These are phyloP conservation scores for Bimastos eiseni DNA, from an alignment of 2,888 invertebrate genomes.

Conservation along the genomic window DNA sequence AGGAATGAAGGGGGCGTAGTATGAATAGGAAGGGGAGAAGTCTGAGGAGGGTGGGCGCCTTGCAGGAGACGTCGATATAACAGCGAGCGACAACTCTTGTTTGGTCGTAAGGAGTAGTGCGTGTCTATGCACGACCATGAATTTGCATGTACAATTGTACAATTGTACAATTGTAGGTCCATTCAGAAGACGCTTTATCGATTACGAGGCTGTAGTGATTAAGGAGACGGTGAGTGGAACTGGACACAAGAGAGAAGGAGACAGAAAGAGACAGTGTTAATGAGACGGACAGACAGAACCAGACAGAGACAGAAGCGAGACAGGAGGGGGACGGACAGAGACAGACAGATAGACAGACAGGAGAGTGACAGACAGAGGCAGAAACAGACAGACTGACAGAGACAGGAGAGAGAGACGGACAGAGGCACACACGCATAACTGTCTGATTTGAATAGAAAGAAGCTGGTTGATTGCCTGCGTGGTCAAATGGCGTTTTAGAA, in stretches of 20 bases:
- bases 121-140: background rate
- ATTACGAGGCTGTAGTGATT: background rate
- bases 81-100: background rate
- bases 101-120: background rate
- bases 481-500: background rate
- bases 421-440: background rate
- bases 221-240: background rate
- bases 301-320: background rate
- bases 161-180: background rate
- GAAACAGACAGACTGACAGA: background rate
- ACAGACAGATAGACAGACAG: background rate
- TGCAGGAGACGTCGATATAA: background rate
- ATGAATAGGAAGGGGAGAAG: conserved; percentile 3
- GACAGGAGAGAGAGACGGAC: background rate
- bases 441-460: too few species aligned
- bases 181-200: background rate
- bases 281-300: background rate
- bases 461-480: background rate
- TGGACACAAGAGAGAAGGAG: background rate
- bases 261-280: background rate
- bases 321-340: background rate
- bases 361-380: background rate
- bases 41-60: too few species aligned
- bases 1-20: conserved; percentile 18
- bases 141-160: too few species aligned